Conservation (phyloP, 2,797 vertebrate genomes). For the Sternarchorhynchus goeldii region DNA sequence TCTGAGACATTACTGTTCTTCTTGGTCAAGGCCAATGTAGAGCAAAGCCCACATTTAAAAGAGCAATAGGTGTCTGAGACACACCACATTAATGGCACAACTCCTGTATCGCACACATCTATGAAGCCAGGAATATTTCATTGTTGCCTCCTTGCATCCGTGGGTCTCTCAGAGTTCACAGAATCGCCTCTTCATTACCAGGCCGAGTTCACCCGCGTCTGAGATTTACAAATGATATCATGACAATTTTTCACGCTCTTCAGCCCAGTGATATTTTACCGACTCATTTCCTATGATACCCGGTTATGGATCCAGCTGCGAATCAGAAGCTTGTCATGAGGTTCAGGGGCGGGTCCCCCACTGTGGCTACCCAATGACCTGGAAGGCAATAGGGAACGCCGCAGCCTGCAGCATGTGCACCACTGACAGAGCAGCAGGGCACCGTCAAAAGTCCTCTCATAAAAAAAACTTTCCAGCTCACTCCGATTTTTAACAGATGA, state of each 20-base stretch:
- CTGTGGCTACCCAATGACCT: constrained; percentile 85
- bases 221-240: constrained; percentile 83
- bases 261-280: constrained; percentile 84
- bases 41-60: constrained; percentile 63
- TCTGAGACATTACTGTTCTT: constrained; percentile 61
- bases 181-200: constrained; percentile 32
- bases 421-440: constrained; percentile 86
- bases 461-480: constrained; percentile 81
- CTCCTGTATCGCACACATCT: constrained; percentile 69
- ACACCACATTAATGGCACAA: constrained; percentile 66
- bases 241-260: constrained; percentile 80
- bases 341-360: constrained; percentile 75
- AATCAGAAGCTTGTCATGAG: constrained; percentile 79
- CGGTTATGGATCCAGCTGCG: constrained; percentile 83
- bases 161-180: constrained; percentile 47
- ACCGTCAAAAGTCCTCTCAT: constrained; percentile 81
- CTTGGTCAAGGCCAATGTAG: constrained; percentile 56
- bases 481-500: constrained; percentile 84
- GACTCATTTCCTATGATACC: constrained; percentile 87
- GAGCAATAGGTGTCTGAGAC: constrained; percentile 73
- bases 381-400: constrained; percentile 82
- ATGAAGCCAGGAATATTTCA: constrained; percentile 68
- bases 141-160: constrained; percentile 76
- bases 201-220: constrained; percentile 59
- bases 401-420: constrained; percentile 85